Base-by-base conservation (phyloP, 2,113 vertebrate species). In the Zeus faber region DNA sequence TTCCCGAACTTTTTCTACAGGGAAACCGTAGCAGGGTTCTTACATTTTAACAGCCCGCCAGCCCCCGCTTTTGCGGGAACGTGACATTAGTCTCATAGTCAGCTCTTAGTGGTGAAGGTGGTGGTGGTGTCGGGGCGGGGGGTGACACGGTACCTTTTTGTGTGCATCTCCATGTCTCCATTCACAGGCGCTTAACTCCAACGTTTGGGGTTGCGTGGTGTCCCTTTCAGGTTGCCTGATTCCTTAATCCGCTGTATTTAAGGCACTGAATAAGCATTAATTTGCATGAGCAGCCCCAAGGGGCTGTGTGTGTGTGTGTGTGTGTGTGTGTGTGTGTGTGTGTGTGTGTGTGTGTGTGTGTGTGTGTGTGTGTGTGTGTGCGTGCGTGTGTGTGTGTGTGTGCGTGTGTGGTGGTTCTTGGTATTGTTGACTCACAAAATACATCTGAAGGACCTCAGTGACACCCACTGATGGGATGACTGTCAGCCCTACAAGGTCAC, bases 161-260 rank as follows among this genome's bases (percentile, higher is more conserved):
- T 75, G 29, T 37, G 54, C 74, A 65, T 84, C 54, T 45, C 71
- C 65, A 56, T 56, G 50, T 73, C 62, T 74, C 9, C 76, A 76
- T 87, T 88, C 77, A 81, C 49, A 43, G 58, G 26, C 26, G 74
- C 81, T 86, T 80, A 80, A 77, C 78, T 78, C 63, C 62, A n/a
- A n/a, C n/a, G n/a, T n/a, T n/a, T 4, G 24, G 51, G 49, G 49
- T 54, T 51, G 54, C 17, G 49, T 16, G 18, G 46, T 13, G 41
- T 62, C n/a, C 61, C 62, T 80, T 75, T 79, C 64, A 72, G 24
- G 59, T 35, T 46, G 59, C 69, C 64, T 22, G 76, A 67, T 67
- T 71, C 39, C 72, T 69, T 87, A 83, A 86, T 88, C 82, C 64
- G 14, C 47, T 27, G 20, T 57, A 56, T 41, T 62, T 58, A 56